Percentiles rank a stretch among this genome's conserved stretches.
Evolutionary conservation across 2,888 invertebrate genomes (phyloP).

Genomic region (Atethmia centrago): DNA sequence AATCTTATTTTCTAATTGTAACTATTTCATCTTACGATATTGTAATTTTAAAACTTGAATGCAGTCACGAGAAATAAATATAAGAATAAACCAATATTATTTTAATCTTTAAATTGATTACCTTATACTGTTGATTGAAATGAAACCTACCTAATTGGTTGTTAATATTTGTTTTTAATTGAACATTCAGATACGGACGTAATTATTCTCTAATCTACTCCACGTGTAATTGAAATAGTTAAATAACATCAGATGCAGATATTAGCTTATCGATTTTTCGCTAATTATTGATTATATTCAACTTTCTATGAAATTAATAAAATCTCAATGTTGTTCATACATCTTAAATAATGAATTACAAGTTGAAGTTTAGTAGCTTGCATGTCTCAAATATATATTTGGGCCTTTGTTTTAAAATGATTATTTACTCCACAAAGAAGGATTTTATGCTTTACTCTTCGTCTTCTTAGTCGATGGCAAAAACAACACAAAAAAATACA

Average conservation of each 20-base stretch:
- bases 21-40: background rate
- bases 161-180: constrained; percentile 37
- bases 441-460: background rate
- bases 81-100: background rate
- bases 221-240: constrained; percentile 28
- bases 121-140: constrained; percentile 6
- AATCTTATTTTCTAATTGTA: background rate
- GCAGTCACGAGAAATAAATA: background rate
- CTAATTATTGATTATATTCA: constrained; percentile 4
- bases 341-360: background rate
- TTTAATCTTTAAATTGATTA: constrained; percentile 27
- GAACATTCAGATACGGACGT: constrained; percentile 23
- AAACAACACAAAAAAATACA: no score
- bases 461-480: no score
- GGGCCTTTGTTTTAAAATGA: background rate
- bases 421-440: background rate
- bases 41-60: background rate
- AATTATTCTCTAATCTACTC: constrained; percentile 41
- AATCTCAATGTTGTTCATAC: background rate
- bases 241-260: constrained; percentile 19
- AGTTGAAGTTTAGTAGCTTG: background rate
- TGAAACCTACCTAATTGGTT: constrained; percentile 20
- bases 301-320: constrained; percentile 4
- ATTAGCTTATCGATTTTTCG: constrained; percentile 38
- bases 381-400: background rate